These are phyloP conservation scores for Actinopyga echinites DNA, from an alignment of 53 echinoderm and acorn worm species.

Conservation along the genomic window DNA sequence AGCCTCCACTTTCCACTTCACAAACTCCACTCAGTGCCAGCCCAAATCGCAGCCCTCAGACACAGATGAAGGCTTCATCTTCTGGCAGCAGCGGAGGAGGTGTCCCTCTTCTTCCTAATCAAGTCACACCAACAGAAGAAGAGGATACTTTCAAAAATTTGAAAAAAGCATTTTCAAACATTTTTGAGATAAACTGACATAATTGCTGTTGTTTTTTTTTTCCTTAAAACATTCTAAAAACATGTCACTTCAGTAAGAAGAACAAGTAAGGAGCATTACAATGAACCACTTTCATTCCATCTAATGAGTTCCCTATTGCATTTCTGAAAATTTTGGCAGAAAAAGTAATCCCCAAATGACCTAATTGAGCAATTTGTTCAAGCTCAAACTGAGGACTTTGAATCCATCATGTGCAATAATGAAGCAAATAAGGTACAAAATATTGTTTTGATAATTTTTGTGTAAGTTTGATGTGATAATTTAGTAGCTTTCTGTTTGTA, in stretches of 20 bases:
- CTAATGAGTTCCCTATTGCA: background rate
- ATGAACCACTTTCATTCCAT: background rate
- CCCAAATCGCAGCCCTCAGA: slow-evolving; percentile 23
- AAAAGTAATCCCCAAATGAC: too few relatives aligned
- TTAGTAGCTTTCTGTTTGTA: too few relatives aligned
- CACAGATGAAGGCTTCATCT: slow-evolving; percentile 8
- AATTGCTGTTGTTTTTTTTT: background rate
- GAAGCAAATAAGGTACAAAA: too few relatives aligned
- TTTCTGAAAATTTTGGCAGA: too few relatives aligned
- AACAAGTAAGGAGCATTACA: background rate
- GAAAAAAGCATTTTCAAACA: slow-evolving; percentile 97
- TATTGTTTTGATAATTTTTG: too few relatives aligned
- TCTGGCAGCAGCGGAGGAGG: slow-evolving; percentile 46
- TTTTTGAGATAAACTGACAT: slow-evolving; percentile 83
- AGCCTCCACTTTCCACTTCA: slow-evolving; percentile 7
- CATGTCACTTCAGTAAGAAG: background rate
- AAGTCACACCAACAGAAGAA: slow-evolving; percentile 90
- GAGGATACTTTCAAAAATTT: slow-evolving; percentile 97
- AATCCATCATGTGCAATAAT: too few relatives aligned
- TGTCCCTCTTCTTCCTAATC: slow-evolving; percentile 53
- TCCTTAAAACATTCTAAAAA: background rate
- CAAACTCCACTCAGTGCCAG: slow-evolving; percentile 25
- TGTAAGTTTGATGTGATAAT: too few relatives aligned
- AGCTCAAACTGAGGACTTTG: too few relatives aligned
- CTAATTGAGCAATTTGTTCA: too few relatives aligned